A percentile compares a stretch with the other conserved stretches of the same genome.
Evolutionary conservation across 2,797 vertebrate species (phyloP).

Genomic region (Poeciliopsis presidionis): DNA sequence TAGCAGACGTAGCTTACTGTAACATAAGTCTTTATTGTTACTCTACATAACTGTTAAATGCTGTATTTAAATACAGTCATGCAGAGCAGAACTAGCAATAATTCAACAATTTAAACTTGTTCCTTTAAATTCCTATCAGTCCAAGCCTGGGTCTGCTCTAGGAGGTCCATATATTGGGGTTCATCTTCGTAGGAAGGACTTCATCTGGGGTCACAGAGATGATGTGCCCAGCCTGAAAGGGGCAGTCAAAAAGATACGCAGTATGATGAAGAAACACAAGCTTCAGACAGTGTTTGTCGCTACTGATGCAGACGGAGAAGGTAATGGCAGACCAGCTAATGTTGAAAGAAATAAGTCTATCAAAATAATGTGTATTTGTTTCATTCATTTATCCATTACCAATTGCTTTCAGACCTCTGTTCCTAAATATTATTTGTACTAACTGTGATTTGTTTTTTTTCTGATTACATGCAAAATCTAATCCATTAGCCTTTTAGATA

Average conservation of each 20-base stretch:
- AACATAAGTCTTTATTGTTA: neutral
- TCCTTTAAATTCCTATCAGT: conserved; percentile 70
- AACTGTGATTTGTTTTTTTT: neutral
- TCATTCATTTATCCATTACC: neutral
- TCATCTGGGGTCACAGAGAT: conserved; percentile 95
- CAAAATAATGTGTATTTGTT: neutral
- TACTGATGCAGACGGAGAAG: conserved; percentile 90
- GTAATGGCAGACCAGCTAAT: conserved; percentile 60
- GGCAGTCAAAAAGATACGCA: conserved; percentile 87
- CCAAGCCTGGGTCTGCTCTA: conserved; percentile 83
- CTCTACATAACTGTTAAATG: neutral
- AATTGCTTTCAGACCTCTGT: neutral
- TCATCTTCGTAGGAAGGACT: conserved; percentile 94
- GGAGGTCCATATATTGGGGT: conserved; percentile 92
- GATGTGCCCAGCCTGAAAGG: conserved; percentile 93
- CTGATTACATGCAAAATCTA: neutral
- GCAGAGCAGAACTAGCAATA: neutral
- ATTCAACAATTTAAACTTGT: neutral
- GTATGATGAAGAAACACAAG: conserved; percentile 85
- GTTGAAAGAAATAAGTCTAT: neutral
- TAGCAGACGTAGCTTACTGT: neutral
- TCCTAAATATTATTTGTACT: neutral
- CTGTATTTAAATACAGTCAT: neutral
- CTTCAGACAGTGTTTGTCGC: conserved; percentile 90
- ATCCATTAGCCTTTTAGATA: neutral